These are phyloP conservation scores for Oscheius onirici DNA, from an alignment of 2,888 invertebrate species.

Conservation along the genomic window DNA sequence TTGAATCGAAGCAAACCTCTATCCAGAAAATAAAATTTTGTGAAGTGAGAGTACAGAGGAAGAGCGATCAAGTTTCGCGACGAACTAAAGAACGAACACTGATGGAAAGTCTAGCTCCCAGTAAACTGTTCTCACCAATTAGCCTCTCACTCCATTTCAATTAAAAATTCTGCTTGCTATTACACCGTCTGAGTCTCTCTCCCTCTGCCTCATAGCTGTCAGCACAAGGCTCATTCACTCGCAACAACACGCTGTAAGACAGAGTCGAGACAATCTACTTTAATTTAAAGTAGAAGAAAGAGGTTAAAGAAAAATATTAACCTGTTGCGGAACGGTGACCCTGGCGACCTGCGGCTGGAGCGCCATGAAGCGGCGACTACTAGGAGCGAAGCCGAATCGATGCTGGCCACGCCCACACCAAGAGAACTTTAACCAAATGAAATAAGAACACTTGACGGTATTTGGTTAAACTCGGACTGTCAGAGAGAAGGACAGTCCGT, in stretches of 20 bases:
- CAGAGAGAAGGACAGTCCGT: too few relatives aligned
- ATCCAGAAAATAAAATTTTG: too few relatives aligned
- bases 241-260: constrained; percentile 25
- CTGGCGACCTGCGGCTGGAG: constrained; percentile 32
- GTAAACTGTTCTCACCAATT: background rate
- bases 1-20: too few relatives aligned
- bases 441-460: constrained; percentile 16
- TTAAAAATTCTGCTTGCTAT: constrained; percentile 19
- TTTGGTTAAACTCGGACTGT: too few relatives aligned
- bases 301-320: background rate
- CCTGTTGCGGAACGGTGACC: constrained; percentile 38
- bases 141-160: background rate
- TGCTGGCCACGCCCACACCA: constrained; percentile 25
- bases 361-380: constrained; percentile 35
- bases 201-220: constrained; percentile 16
- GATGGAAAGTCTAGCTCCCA: background rate
- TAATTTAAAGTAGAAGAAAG: background rate
- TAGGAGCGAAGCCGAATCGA: constrained; percentile 15
- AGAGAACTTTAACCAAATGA: constrained; percentile 20
- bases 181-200: constrained; percentile 1
- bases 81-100: background rate
- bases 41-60: too few relatives aligned
- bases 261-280: background rate
- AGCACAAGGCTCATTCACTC: background rate
- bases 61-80: too few relatives aligned